A percentile compares a stretch with the other conserved stretches of the same genome.
phyloP scores from a whole-genome alignment of 2,888 invertebrate genomes.

The Trachelus iudaicus region DNA sequence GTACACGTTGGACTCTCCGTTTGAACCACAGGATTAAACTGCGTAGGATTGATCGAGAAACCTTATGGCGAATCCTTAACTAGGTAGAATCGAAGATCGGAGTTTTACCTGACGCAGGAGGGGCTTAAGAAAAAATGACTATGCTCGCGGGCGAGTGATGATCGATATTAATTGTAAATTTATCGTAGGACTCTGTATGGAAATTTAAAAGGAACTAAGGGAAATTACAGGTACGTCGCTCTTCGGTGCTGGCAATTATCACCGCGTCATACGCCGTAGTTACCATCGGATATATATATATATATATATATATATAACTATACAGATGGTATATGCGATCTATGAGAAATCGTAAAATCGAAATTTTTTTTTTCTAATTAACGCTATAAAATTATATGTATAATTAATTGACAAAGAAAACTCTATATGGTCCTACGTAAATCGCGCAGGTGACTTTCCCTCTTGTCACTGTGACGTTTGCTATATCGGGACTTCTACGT shows the following conservation, averaged over 20 bases:
- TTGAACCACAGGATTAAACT: not conserved
- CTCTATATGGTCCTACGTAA: not conserved
- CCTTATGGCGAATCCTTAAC: not conserved
- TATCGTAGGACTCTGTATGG: slow-evolving; percentile 11
- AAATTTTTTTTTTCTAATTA: not conserved
- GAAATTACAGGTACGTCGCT: slow-evolving; percentile 6
- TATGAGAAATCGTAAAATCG: not conserved
- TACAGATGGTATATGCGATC: not conserved
- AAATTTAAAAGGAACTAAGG: slow-evolving; percentile 5
- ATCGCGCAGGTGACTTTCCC: not conserved
- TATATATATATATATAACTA: not conserved
- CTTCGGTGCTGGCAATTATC: slow-evolving; percentile 13
- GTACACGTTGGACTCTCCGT: not conserved
- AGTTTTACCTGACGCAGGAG: not conserved
- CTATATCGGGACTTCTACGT: not conserved
- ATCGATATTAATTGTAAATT: slow-evolving; percentile 46
- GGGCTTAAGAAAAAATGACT: slow-evolving; percentile 18
- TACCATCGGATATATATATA: not conserved
- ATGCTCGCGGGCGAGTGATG: slow-evolving; percentile 63
- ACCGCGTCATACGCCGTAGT: not conserved
- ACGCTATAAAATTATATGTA: not conserved
- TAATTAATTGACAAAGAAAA: not conserved
- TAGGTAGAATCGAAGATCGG: not conserved
- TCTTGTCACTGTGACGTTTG: not conserved
- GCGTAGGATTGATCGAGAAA: not conserved